These are phyloP conservation scores for Eilema griseolum DNA, from an alignment of 2,888 invertebrate genomes.

Conservation along the genomic window DNA sequence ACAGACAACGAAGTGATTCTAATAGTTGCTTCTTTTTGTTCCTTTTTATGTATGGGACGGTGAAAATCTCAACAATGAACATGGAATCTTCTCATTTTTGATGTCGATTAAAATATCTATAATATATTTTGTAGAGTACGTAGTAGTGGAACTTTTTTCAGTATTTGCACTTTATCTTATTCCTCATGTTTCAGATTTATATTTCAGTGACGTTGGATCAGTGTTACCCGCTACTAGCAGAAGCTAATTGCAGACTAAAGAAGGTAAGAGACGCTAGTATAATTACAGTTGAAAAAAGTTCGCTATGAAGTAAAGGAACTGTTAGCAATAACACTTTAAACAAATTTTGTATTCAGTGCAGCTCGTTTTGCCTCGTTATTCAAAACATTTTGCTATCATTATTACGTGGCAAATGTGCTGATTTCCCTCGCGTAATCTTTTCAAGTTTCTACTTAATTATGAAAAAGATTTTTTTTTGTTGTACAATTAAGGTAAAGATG, in stretches of 20 bases:
- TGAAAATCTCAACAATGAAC: too few relatives aligned
- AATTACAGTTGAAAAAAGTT: background rate
- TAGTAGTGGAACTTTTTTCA: too few relatives aligned
- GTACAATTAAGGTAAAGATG: constrained; percentile 7
- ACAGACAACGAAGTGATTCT: background rate
- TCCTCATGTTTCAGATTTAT: background rate
- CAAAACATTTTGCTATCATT: constrained; percentile 25
- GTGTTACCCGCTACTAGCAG: background rate
- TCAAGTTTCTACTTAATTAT: constrained; percentile 18
- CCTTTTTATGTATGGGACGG: too few relatives aligned
- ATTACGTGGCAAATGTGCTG: constrained; percentile 21
- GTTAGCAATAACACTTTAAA: constrained; percentile 4
- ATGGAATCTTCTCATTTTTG: too few relatives aligned
- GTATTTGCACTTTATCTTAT: too few relatives aligned
- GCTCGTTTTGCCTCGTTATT: constrained; percentile 8
- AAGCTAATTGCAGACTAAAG: background rate
- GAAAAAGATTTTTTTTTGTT: constrained; percentile 11
- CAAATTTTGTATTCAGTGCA: constrained; percentile 1
- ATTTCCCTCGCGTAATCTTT: constrained; percentile 30
- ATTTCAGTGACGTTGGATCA: background rate
- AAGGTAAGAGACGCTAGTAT: background rate
- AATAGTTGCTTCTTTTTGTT: too few relatives aligned
- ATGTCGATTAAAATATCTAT: too few relatives aligned
- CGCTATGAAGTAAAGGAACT: background rate
- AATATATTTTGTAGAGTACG: too few relatives aligned